phyloP scores from a whole-genome alignment of 30 jellyfish, hydroid and myxozoan species.

The Mastigias papua region DNA sequence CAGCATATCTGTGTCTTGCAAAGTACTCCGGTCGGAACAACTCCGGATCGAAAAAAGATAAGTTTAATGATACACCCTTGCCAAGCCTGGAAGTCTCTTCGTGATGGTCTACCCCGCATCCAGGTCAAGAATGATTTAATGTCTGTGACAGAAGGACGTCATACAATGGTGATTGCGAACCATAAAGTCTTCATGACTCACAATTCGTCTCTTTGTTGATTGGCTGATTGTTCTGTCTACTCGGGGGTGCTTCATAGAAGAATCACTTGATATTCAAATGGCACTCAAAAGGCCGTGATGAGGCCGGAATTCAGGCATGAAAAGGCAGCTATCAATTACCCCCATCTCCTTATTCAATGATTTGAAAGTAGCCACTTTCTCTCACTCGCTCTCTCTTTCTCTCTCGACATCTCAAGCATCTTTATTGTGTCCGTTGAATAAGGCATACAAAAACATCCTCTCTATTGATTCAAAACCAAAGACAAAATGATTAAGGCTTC shows the following conservation, averaged over 20 bases:
- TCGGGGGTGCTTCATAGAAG: neutral
- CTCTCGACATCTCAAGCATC: neutral
- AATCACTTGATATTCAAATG: neutral
- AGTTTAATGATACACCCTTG: neutral
- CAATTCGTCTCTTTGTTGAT: neutral
- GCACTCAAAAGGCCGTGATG: neutral
- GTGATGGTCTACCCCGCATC: neutral
- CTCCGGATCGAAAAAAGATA: neutral
- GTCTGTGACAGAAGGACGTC: neutral
- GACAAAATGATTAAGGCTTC: neutral
- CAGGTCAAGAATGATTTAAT: neutral
- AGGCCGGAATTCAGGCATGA: neutral
- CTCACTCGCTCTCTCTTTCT: too few relatives aligned
- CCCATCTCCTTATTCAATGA: neutral
- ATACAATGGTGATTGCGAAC: neutral
- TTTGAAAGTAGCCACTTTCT: too few relatives aligned
- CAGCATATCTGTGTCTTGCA: too few relatives aligned
- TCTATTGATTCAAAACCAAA: neutral
- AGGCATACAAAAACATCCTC: neutral
- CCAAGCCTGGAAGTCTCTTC: too few relatives aligned
- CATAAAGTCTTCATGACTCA: neutral
- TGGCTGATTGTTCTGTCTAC: neutral
- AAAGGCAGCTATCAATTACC: too few relatives aligned
- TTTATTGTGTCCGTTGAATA: neutral
- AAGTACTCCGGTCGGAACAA: too few relatives aligned